Base-by-base conservation (phyloP, 2,113 vertebrate species). In the Oxyruncus cristatus region DNA sequence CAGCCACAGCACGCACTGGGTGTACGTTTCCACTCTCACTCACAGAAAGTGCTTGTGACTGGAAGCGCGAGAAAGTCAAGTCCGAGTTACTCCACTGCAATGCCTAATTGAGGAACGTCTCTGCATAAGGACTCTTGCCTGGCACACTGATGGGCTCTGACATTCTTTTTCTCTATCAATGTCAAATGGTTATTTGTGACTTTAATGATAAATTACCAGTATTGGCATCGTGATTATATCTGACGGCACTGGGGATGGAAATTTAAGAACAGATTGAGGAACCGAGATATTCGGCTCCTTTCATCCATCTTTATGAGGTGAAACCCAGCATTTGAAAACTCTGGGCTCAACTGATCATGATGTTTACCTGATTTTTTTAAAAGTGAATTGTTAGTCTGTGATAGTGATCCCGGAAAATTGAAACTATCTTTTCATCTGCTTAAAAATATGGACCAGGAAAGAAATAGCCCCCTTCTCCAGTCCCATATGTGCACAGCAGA, bases 131-230 rank as follows among this genome's bases (percentile, higher is more conserved):
- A 17, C 81, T 82, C 77, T n/a, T 56, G 52, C 35, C 32, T 28
- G 11, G 59, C 81, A 84, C 89, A 8, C 68, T 84, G 65, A 93
- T 58, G 84, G 91, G 77, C 59, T 82, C 91, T 87, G 86, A 93
- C 86, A 74, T 55, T 85, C 74, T 70, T 84, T 83, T 97, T 79
- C 88, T 74, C 76, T 86, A 73, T 74, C 81, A 95, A 44, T 63
- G 74, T 78, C 85, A 83, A 72, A n/a, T 6, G 41, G 47, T 23
- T 90, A 88, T 89, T 95, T 96, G 95, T 92, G 85, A 75, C 83
- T 81, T 93, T 92, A 91, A 84, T 94, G 75, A 67, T 46, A 93
- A 91, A 94, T 96, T 88, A 96, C 79, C 68, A 90, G 65, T 93
- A 92, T 92, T 74, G 95, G 82, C 85, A 80, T 74, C 3, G 6